These are phyloP conservation scores for Hipposideros armiger DNA, from an alignment of 2,113 vertebrate species.

Conservation along the genomic window DNA sequence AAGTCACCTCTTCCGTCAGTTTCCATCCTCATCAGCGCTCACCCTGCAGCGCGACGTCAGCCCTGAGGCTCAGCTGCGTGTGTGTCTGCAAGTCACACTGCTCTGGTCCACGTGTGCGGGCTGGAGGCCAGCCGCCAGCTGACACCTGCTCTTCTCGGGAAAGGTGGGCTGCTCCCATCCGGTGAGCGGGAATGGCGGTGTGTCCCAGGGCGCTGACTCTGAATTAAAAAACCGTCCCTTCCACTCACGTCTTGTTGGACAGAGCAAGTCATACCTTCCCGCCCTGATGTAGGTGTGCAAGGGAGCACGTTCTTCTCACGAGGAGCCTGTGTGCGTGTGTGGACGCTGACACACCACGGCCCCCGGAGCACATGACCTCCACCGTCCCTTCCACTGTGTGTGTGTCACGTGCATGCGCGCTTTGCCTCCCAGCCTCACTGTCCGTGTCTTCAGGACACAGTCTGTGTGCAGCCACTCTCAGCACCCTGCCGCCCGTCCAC, in stretches of 20 bases:
- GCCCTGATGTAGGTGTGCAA: too few species aligned
- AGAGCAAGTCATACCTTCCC: background rate
- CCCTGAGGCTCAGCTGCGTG: background rate
- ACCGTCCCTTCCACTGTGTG: background rate
- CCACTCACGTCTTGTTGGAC: background rate
- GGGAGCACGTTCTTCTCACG: background rate
- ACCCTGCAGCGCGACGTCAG: background rate
- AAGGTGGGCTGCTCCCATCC: background rate
- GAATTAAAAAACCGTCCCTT: background rate
- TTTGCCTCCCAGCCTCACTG: background rate
- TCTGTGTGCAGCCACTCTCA: background rate
- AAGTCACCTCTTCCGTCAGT: background rate
- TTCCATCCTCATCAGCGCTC: background rate
- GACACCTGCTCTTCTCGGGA: background rate
- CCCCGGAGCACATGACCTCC: rapidly evolving
- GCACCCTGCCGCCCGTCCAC: background rate
- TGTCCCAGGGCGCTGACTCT: background rate
- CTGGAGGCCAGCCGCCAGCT: background rate
- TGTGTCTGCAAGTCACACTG: background rate
- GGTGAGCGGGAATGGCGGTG: background rate
- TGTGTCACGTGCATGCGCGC: too few species aligned
- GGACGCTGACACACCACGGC: background rate
- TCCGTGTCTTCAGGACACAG: background rate
- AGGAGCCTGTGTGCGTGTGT: background rate
- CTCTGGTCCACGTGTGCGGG: background rate